Evolutionary conservation across 2,113 vertebrate genomes (phyloP).

Genomic region (zebrafish (Danio rerio)): GRCz12tu NC_133193.1:40748001-40748500

Average conservation of each 20-base stretch:
- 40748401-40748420: neutral
- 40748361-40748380: neutral
- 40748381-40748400: neutral
- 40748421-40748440: neutral
- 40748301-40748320: conserved; percentile 16
- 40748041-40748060: neutral
- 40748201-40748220: neutral
- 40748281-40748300: neutral
- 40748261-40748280: conserved; percentile 11
- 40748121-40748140: neutral
- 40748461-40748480: neutral
- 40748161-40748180: neutral
- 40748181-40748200: neutral
- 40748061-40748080: neutral
- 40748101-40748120: neutral
- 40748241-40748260: neutral
- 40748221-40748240: conserved; percentile 3
- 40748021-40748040: neutral
- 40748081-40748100: neutral
- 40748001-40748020: neutral
- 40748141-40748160: neutral
- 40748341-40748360: neutral
- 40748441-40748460: neutral
- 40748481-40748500: neutral
- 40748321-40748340: neutral